A percentile compares a stretch with the other conserved stretches of the same genome.
Evolutionary conservation across 1,140 invertebrate species (phyloP).

Genomic region (Paraescarpia echinospica): DNA sequence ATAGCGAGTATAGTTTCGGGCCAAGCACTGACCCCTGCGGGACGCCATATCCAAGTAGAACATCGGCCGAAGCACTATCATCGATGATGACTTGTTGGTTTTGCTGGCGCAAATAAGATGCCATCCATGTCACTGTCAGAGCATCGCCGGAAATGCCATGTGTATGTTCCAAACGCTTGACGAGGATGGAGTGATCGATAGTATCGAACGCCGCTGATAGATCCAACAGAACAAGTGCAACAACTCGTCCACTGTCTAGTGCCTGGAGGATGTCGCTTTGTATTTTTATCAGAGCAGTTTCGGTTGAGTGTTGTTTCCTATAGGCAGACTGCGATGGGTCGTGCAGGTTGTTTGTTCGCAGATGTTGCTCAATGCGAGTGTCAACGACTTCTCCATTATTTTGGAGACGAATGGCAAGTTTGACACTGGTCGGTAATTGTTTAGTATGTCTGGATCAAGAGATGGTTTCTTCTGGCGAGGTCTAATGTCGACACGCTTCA

Average conservation of each 20-base stretch:
- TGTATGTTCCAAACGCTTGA: not conserved
- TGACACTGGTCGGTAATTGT: too few relatives aligned
- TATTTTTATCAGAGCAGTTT: not conserved
- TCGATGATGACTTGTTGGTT: not conserved
- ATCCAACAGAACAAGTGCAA: not conserved
- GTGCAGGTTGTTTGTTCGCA: not conserved
- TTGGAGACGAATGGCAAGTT: too few relatives aligned
- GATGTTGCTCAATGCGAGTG: not conserved
- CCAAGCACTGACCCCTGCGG: not conserved
- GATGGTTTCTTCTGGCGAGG: not conserved
- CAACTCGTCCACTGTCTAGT: not conserved
- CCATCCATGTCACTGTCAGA: not conserved
- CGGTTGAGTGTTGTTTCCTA: not conserved
- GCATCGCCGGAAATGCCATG: not conserved
- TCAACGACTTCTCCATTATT: too few relatives aligned
- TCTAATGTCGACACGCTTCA: not conserved
- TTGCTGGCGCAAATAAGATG: not conserved
- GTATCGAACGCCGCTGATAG: not conserved
- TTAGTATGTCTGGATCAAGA: too few relatives aligned
- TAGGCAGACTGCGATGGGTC: not conserved
- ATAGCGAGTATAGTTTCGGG: not conserved
- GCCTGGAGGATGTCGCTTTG: conserved; percentile 12
- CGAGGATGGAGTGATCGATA: not conserved
- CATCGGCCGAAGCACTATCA: not conserved
- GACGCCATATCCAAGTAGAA: not conserved